Evolutionary conservation across 2,797 vertebrate species (phyloP).

Genomic region (Amblyraja radiata): DNA sequence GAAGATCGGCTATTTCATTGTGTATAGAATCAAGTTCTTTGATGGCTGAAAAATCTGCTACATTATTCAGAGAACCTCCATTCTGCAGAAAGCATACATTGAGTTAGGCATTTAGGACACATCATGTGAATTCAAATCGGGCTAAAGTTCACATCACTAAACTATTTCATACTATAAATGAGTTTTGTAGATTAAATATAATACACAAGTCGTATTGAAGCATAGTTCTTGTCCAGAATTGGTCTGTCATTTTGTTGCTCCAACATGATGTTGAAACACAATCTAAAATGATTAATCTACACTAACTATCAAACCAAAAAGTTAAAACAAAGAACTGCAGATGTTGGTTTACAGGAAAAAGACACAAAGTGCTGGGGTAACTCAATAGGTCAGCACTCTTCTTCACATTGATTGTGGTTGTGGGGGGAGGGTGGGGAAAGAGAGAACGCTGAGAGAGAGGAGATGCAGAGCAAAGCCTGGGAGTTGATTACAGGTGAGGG

Average conservation of each 20-base stretch:
- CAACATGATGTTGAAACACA: neutral
- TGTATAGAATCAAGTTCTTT: slow-evolving; percentile 94
- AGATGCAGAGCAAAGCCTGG: too few species aligned
- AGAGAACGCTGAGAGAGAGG: too few species aligned
- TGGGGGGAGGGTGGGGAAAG: too few species aligned
- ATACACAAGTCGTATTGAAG: neutral
- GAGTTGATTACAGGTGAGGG: too few species aligned
- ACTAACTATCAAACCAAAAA: neutral
- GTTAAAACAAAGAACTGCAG: too few species aligned
- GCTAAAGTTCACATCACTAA: neutral
- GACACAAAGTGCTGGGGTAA: too few species aligned
- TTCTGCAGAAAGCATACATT: slow-evolving; percentile 58
- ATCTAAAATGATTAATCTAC: neutral
- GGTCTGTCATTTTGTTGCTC: neutral
- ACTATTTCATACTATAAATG: too few species aligned
- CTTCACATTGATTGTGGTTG: too few species aligned
- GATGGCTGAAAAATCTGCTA: slow-evolving; percentile 96
- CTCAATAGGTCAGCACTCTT: too few species aligned
- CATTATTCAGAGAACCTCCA: slow-evolving; percentile 60
- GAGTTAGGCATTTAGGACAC: neutral
- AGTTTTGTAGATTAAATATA: neutral
- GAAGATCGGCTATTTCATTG: slow-evolving; percentile 94
- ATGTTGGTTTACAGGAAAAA: too few species aligned
- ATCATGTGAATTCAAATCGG: neutral
- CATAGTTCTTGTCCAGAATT: neutral